Evolutionary conservation across 2,888 invertebrate genomes (phyloP), one percentile per base, ranked within the genome.

Genomic region (Ctena decussata): DNA sequence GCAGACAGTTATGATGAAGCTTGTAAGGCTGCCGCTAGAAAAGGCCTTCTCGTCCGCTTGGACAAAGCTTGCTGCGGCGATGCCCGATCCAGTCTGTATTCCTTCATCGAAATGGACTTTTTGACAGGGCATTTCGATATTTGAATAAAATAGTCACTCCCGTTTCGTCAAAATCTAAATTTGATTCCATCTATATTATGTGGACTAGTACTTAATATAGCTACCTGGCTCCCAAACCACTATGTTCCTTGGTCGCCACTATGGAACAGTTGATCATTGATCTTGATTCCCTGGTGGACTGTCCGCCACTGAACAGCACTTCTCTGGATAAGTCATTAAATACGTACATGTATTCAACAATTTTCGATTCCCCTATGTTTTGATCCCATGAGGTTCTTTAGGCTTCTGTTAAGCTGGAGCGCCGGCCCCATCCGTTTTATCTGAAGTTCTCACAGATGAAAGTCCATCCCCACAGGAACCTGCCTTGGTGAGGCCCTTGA

Each of bases 121-220:
- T 60, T 30, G 60, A 60, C 30, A 60, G 27, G 30, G 60, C 76
- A 18, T 37, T 76, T 65, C 15, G 53, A 3, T n/a, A 8, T 21
- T 35, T 76, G 11, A 76, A 76, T 57, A 24, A 12, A 35, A 24
- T 27, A 12, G 37, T 76, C 21, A 37, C 39, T 8, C 60, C 76
- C 1, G 18, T 57, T 12, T 37, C 76, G n/a, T 24, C 39, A 37
- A 37, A 53, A 57, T 53, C 76, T 12, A 60, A 53, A 21, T 11
- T 11, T 5, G 76, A 53, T n/a, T 35, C 76, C 21, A 35, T 76
- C 6, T 12, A 2, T 24, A 60, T 76, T 21, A 76, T 77, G 69
- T 77, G 77, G 77, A 69, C 77, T 30, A 39, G 65, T 41, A 65
- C 77, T 8, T 18, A 3, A 12, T 65, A 15, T 39, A 37, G 37